These are phyloP conservation scores for Chaetura pelagica DNA, from an alignment of 2,113 vertebrate genomes.

Conservation along the genomic window DNA sequence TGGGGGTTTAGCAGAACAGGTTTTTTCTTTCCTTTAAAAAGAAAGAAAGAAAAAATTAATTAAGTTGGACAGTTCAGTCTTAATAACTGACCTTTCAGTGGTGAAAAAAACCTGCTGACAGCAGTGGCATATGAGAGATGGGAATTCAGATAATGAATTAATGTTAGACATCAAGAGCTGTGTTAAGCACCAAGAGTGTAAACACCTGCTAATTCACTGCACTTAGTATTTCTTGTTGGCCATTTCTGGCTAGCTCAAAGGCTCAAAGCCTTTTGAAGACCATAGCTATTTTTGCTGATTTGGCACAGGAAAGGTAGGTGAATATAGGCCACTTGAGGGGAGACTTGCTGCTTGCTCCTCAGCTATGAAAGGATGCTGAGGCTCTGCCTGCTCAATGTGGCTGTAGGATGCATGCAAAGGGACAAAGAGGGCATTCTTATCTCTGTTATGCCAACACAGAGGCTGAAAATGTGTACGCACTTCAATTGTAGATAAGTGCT, in stretches of 20 bases:
- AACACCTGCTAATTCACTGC: neutral
- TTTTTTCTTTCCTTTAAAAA: neutral
- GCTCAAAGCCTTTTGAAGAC: neutral
- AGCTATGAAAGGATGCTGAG: neutral
- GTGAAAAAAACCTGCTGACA: neutral
- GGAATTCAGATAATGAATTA: neutral
- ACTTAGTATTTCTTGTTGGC: neutral
- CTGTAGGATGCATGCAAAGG: neutral
- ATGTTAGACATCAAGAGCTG: neutral
- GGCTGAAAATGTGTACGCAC: rapidly evolving
- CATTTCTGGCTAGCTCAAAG: neutral
- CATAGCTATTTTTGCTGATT: neutral
- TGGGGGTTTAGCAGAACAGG: neutral
- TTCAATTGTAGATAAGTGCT: neutral
- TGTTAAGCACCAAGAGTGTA: neutral
- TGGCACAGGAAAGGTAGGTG: neutral
- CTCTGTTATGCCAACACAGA: neutral
- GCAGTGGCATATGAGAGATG: neutral
- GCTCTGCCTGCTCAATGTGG: neutral
- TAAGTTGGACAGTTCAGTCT: neutral
- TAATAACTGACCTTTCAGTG: neutral
- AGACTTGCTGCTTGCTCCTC: neutral
- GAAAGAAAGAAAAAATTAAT: neutral
- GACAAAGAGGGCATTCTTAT: neutral
- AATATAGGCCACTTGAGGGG: neutral